These are phyloP conservation scores for Apodemia zela DNA, from an alignment of 2,888 invertebrate species.

Conservation along the genomic window DNA sequence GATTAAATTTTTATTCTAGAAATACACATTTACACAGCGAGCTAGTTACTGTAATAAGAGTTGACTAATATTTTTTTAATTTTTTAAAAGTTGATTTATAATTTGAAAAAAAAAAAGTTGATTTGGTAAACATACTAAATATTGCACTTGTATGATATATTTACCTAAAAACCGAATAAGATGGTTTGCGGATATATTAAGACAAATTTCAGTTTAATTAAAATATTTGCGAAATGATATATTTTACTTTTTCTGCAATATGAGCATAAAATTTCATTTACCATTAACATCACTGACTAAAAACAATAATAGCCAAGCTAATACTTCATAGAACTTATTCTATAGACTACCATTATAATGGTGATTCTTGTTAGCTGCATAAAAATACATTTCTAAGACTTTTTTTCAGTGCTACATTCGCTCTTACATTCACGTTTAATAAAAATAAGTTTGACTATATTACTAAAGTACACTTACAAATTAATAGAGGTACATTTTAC, in stretches of 20 bases:
- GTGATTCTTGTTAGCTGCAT: constrained; percentile 3
- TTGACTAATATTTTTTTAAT: no score
- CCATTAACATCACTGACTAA: constrained; percentile 3
- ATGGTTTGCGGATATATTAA: not conserved
- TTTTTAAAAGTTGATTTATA: no score
- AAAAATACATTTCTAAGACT: constrained; percentile 9
- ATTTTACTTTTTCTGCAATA: not conserved
- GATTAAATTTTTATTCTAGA: no score
- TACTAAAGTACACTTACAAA: constrained; percentile 5
- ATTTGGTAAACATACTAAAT: no score
- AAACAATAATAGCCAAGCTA: constrained; percentile 15
- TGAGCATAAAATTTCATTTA: not conserved
- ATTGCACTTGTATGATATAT: no score
- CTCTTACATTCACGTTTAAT: constrained; percentile 1
- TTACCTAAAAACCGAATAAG: no score
- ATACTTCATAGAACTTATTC: constrained; percentile 8
- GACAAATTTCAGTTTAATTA: not conserved
- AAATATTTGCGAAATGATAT: not conserved
- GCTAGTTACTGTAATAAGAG: no score
- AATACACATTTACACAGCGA: no score
- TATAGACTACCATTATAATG: not conserved
- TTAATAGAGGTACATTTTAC: constrained; percentile 14
- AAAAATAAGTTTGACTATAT: constrained; percentile 7
- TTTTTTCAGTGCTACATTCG: not conserved
- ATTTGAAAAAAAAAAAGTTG: not conserved